Percentiles rank a stretch among this genome's conserved stretches.
Conservation (phyloP, 2,888 invertebrate genomes). For the Tolmerus cingulatus region DNA sequence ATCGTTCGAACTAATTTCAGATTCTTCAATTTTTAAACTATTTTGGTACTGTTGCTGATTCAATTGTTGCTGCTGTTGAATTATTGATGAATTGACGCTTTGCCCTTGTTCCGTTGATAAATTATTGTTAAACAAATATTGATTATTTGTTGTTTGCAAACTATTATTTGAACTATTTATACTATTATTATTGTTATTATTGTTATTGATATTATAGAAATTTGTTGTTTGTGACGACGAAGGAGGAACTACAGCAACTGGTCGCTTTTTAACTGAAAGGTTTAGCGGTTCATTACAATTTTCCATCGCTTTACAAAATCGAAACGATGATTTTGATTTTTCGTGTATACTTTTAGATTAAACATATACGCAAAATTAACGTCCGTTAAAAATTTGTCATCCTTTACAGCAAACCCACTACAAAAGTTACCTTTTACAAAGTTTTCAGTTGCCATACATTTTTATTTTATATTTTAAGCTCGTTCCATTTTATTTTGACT, state of each 20-base stretch:
- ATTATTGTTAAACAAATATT: not conserved
- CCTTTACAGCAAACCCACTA: not conserved
- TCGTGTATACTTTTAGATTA: not conserved
- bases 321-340: conserved; percentile 39
- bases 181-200: conserved; percentile 45
- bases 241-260: conserved; percentile 67
- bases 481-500: not conserved
- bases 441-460: not conserved
- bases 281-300: conserved; percentile 63
- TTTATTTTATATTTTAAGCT: conserved; percentile 24
- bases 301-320: conserved; percentile 51
- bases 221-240: conserved; percentile 55
- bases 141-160: conserved; percentile 36
- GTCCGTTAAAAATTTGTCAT: not conserved
- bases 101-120: conserved; percentile 8
- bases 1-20: conserved; percentile 44
- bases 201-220: conserved; percentile 23
- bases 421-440: not conserved
- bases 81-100: conserved; percentile 38
- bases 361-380: not conserved
- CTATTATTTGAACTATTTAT: conserved; percentile 44
- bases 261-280: conserved; percentile 65
- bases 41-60: not conserved
- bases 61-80: conserved; percentile 38
- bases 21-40: conserved; percentile 29